Evolutionary conservation across 2,888 invertebrate species (phyloP), one percentile per base, ranked within the genome.

Genomic region (Tenodera sinensis): DNA sequence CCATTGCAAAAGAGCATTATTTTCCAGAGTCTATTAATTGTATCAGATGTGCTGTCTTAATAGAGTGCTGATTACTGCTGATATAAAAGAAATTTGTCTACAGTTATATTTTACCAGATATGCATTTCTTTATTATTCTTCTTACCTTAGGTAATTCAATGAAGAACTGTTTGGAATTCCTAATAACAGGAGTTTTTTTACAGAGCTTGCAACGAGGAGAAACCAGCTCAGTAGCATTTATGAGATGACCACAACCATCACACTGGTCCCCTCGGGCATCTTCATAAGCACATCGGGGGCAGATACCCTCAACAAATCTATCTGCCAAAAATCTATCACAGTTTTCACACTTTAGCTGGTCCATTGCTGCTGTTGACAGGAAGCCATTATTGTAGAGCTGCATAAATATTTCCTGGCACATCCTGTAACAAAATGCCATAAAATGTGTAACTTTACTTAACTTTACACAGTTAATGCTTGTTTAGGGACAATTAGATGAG

Each of bases 231-330:
- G 96, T 95, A 0, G 99, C 98, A 93, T 99, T 99, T 89, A 99
- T 97, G 15, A 99, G 95, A 92, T 98, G 98, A 2, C 99, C 98
- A 92, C 99, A 99, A 91, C 97, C 97, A 93, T 99, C 99, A 93
- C 99, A 99, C 93, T 99, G 99, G 94, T 99, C 99, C 3, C 99
- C 99, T 83, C 99, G 95, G 0, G 99, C 99, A 93, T 97, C 97
- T 91, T 97, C 97, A 93, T 97, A 99, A 4, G 95, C 95, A 92
- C 99, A 99, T 85, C 97, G 96, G 0, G 99, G 99, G 93, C 99
- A 99, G 0, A 95, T 97, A 30, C 99, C 99, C 93, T 99, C 98
- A 0, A 99, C 99, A 93, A 99, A 99, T 88, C 99, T 93, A 91
- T 93, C 93, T 6, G 93, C 93, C 86, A 93, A 91, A 90, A 92